These are phyloP conservation scores for Rhyacichthys aspro DNA, from an alignment of 2,797 vertebrate species.

Conservation along the genomic window DNA sequence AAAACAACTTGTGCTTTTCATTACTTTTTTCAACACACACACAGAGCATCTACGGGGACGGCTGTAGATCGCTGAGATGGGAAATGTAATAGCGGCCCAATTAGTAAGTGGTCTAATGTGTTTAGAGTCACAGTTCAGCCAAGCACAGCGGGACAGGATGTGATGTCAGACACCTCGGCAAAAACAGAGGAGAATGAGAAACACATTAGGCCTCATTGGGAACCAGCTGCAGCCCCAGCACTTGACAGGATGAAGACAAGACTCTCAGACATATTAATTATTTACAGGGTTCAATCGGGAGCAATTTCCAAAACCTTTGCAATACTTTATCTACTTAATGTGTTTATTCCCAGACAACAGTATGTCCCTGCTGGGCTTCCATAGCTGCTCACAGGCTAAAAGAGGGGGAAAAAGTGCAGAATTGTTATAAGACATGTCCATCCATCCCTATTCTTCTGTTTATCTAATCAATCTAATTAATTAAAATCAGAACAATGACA, in stretches of 20 bases:
- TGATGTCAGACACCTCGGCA: conserved; percentile 60
- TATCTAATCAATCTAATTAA: no score
- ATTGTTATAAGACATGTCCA: no score
- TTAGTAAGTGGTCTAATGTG: conserved; percentile 56
- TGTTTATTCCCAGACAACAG: no score
- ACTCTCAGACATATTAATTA: background rate
- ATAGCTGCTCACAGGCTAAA: no score
- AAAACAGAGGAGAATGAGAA: conserved; percentile 22
- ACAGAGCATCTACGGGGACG: conserved; percentile 24
- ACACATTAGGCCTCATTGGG: conserved; percentile 44
- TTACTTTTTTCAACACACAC: conserved; percentile 47
- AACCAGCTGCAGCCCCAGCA: conserved; percentile 43
- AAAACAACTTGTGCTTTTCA: conserved; percentile 68
- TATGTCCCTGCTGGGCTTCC: no score
- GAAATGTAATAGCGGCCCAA: conserved; percentile 61
- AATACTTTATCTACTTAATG: no score
- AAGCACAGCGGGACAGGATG: conserved; percentile 54
- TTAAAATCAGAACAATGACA: no score
- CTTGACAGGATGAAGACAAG: conserved; percentile 49
- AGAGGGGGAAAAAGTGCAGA: no score
- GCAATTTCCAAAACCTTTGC: background rate
- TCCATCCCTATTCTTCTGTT: no score
- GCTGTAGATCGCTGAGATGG: conserved; percentile 25
- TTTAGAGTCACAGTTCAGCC: conserved; percentile 64
- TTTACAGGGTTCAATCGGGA: background rate